Conservation (phyloP, 2,888 invertebrate species). For the Priocnemis perturbator region DNA sequence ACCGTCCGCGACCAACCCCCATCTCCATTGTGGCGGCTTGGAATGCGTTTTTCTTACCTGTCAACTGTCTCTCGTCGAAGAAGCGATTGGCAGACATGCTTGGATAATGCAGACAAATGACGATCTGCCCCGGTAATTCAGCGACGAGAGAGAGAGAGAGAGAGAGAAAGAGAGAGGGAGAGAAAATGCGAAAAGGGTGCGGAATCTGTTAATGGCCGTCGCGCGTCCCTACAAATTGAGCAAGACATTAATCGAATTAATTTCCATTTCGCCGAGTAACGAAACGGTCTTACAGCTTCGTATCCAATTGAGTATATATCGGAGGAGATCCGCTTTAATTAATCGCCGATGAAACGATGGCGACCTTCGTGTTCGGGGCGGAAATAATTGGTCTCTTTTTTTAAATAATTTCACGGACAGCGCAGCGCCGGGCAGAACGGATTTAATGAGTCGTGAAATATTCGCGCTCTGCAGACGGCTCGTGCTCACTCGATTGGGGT, state of each 20-base stretch:
- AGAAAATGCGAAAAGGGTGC: conserved; percentile 1
- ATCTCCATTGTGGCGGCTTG: not conserved
- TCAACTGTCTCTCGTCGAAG: conserved; percentile 9
- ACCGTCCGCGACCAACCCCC: conserved; percentile 14
- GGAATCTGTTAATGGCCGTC: too few species aligned
- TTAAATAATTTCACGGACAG: conserved; percentile 2
- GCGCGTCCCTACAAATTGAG: too few species aligned
- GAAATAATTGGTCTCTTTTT: conserved; percentile 6
- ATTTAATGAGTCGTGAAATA: conserved; percentile 15
- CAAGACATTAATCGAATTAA: too few species aligned
- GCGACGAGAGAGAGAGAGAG: not conserved
- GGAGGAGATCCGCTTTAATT: too few species aligned
- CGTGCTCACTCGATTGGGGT: too few species aligned
- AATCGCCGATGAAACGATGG: too few species aligned
- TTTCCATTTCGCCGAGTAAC: too few species aligned
- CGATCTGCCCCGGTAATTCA: conserved; percentile 25
- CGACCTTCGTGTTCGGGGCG: too few species aligned
- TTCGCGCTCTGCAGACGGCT: not conserved
- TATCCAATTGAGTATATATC: too few species aligned
- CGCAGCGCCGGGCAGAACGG: not conserved
- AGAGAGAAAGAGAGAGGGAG: too few species aligned
- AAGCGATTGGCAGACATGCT: not conserved
- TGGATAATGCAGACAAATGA: conserved; percentile 20
- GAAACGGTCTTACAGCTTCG: too few species aligned
- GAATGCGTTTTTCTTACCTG: conserved; percentile 28